A percentile compares a stretch with the other conserved stretches of the same genome.
Evolutionary conservation across 1,140 invertebrate species (phyloP).

Genomic region (Tetramorium simillimum): DNA sequence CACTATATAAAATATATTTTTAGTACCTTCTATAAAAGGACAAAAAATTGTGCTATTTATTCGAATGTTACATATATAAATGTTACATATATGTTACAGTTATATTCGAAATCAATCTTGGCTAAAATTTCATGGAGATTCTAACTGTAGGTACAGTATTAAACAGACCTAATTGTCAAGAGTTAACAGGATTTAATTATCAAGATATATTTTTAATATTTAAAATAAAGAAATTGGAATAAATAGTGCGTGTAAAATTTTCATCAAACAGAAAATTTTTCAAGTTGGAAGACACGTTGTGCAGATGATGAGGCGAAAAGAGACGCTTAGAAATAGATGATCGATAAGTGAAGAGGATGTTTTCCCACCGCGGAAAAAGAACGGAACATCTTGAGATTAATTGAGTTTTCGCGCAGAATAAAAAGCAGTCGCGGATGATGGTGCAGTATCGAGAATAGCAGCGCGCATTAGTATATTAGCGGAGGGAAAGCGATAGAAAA

Average conservation of each 20-base stretch:
- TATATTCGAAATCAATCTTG: not conserved
- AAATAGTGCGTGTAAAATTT: not conserved
- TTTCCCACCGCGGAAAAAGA: conserved; percentile 1
- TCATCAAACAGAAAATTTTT: not conserved
- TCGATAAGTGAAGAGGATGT: conserved; percentile 30
- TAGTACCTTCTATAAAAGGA: no score
- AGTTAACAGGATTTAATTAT: not conserved
- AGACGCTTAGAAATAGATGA: not conserved
- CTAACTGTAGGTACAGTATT: not conserved
- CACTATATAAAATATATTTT: no score
- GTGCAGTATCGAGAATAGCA: conserved; percentile 48
- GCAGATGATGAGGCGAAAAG: not conserved
- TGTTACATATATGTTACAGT: no score
- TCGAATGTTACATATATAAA: not conserved
- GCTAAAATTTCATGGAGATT: not conserved
- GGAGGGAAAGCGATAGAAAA: not conserved
- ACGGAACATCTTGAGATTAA: conserved; percentile 69
- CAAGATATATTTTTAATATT: not conserved
- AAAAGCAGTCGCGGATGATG: conserved; percentile 51
- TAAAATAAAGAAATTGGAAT: not conserved
- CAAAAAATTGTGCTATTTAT: no score
- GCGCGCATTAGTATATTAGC: conserved; percentile 43
- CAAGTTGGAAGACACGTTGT: not conserved
- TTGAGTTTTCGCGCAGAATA: conserved; percentile 66
- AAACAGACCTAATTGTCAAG: not conserved